Conservation (phyloP, 2,113 vertebrate species). For the Charina bottae region DNA sequence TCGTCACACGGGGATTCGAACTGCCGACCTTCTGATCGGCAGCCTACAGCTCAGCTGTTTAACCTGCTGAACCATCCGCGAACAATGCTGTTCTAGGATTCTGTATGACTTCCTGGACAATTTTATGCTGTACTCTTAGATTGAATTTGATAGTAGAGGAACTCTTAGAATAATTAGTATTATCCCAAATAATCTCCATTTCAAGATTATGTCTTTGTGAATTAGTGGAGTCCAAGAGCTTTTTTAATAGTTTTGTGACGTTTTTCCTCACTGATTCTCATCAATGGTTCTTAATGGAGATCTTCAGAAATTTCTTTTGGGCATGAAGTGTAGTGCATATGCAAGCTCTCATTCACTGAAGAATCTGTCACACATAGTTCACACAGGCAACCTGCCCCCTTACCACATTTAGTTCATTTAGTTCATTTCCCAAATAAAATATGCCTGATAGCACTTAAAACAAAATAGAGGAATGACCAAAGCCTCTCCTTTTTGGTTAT, state of each 20-base stretch:
- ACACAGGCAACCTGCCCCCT: background rate
- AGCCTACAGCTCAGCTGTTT: no score
- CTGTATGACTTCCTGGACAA: background rate
- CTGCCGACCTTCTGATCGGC: no score
- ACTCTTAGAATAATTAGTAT: background rate
- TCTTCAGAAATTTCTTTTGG: background rate
- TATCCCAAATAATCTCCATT: background rate
- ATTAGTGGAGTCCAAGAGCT: background rate
- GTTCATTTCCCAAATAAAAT: no score
- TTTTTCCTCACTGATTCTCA: background rate
- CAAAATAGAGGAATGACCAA: no score
- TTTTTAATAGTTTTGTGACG: background rate
- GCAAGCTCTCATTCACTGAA: background rate
- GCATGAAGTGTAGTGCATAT: background rate
- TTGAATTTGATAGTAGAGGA: background rate
- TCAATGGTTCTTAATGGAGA: background rate
- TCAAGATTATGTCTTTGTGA: background rate
- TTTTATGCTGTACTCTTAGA: background rate
- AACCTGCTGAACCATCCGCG: no score
- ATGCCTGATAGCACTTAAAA: no score
- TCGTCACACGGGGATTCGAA: no score
- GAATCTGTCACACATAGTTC: background rate
- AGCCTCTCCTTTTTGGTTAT: no score
- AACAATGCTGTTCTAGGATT: background rate
- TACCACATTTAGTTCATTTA: no score